Evolutionary conservation across 2,888 invertebrate genomes (phyloP).

Genomic region (Lithophane semibrunnea): DNA sequence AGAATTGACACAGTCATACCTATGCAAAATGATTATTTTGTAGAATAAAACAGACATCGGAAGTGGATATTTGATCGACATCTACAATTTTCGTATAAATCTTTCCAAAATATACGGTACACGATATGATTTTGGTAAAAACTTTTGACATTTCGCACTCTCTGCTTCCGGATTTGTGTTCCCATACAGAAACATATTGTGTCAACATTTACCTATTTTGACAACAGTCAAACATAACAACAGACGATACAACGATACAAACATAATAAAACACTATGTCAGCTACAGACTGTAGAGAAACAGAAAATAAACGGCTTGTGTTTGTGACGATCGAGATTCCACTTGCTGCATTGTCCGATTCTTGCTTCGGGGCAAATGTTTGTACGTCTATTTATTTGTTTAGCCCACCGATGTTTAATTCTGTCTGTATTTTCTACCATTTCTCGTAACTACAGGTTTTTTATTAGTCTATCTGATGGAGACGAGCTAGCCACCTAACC

Average conservation of each 20-base stretch:
- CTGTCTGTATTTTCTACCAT: not conserved
- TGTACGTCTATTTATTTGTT: not conserved
- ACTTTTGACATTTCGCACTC: not conserved
- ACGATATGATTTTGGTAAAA: not conserved
- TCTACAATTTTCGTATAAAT: not conserved
- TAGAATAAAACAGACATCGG: not conserved
- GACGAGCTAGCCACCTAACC: not conserved
- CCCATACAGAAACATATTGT: slow-evolving; percentile 5
- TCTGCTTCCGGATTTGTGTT: slow-evolving; percentile 24
- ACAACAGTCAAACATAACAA: slow-evolving; percentile 36
- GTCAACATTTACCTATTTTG: slow-evolving; percentile 37
- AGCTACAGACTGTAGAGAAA: slow-evolving; percentile 37
- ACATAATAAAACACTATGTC: slow-evolving; percentile 21
- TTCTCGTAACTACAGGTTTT: not conserved
- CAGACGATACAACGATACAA: slow-evolving; percentile 36
- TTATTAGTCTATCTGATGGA: not conserved
- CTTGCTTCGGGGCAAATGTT: slow-evolving; percentile 12
- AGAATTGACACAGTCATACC: too few relatives aligned
- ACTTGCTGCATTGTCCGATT: slow-evolving; percentile 6
- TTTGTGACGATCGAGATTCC: slow-evolving; percentile 20
- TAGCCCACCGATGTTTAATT: not conserved
- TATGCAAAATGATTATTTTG: not conserved
- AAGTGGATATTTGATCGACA: not conserved
- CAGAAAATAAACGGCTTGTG: slow-evolving; percentile 30
- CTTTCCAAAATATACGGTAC: not conserved